These are phyloP conservation scores for Leptogaster cylindrica DNA, from an alignment of 2,888 invertebrate genomes.

Conservation along the genomic window DNA sequence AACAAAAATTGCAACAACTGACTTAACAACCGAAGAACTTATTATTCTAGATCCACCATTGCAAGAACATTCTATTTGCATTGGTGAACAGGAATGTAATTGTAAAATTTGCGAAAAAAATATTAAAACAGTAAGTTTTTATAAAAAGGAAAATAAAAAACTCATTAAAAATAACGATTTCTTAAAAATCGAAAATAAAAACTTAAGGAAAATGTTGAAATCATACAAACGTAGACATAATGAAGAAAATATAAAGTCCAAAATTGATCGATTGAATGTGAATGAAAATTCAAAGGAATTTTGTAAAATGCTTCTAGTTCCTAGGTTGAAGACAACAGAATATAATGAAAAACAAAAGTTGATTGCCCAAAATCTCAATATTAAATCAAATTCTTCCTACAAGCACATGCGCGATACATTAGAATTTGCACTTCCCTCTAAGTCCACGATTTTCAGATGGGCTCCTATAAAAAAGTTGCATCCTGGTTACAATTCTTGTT, in stretches of 20 bases:
- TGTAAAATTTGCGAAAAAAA: background rate
- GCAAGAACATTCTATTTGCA: background rate
- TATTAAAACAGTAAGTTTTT: background rate
- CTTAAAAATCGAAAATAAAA: background rate
- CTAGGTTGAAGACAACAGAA: background rate
- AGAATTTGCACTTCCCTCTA: no score
- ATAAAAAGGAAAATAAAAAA: background rate
- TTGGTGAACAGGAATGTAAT: background rate
- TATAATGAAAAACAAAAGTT: background rate
- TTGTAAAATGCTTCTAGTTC: no score
- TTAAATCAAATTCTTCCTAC: no score
- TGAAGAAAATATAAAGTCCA: background rate
- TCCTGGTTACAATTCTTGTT: background rate
- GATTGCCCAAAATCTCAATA: no score
- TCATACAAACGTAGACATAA: background rate
- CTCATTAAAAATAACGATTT: background rate
- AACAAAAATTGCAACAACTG: background rate
- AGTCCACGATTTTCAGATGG: no score
- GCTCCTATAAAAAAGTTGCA: background rate
- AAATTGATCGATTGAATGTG: background rate
- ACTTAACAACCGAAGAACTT: background rate
- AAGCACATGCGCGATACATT: no score
- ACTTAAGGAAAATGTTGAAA: background rate
- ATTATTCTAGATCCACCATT: background rate
- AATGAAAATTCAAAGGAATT: no score